phyloP scores from a whole-genome alignment of 2,888 invertebrate genomes.

The Cepaea hortensis region DNA sequence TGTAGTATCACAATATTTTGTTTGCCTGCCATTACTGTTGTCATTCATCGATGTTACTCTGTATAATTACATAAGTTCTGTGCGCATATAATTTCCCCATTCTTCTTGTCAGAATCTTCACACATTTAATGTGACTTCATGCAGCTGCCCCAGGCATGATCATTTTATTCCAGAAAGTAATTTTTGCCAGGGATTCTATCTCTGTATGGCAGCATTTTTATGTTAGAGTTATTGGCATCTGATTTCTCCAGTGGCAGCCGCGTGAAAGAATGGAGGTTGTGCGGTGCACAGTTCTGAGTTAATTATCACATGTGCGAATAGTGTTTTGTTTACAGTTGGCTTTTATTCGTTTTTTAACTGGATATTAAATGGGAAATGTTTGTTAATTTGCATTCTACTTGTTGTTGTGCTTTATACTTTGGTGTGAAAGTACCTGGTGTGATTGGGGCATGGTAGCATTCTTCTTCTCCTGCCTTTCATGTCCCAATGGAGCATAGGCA shows the following conservation, averaged over 20 bases:
- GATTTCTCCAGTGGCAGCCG: neutral
- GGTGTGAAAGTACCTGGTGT: too few relatives aligned
- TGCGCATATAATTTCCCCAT: neutral
- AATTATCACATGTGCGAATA: neutral
- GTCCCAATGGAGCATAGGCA: too few relatives aligned
- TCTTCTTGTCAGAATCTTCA: neutral
- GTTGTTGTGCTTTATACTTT: neutral
- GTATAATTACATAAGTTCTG: neutral
- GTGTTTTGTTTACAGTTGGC: neutral
- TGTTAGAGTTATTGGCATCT: neutral
- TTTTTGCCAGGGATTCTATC: conserved; percentile 12
- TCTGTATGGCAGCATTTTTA: conserved; percentile 3
- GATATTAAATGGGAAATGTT: neutral
- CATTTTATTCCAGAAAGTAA: neutral
- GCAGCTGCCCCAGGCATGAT: neutral
- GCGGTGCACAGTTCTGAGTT: neutral
- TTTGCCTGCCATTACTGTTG: too few relatives aligned
- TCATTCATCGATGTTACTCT: too few relatives aligned
- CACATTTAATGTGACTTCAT: conserved; percentile 10
- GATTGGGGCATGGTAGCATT: too few relatives aligned
- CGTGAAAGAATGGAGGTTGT: neutral
- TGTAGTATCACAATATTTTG: neutral
- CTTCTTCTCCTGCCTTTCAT: too few relatives aligned
- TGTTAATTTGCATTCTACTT: neutral
- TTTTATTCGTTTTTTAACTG: neutral